These are phyloP conservation scores for Porphyrio hochstetteri DNA, from an alignment of 2,113 vertebrate species.

Conservation along the genomic window DNA sequence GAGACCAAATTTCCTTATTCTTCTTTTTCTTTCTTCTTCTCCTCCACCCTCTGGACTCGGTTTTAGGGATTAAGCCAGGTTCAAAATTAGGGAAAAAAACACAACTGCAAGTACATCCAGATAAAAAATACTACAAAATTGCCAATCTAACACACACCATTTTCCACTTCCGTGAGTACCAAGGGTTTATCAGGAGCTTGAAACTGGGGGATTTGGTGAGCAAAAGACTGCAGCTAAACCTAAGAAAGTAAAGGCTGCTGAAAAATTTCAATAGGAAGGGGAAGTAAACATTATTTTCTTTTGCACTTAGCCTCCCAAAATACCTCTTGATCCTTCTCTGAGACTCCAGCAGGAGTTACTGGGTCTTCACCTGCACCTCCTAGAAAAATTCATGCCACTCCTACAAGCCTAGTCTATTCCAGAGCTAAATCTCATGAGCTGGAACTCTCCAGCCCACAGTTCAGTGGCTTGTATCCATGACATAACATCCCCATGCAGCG, in stretches of 20 bases:
- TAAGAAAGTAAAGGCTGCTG: neutral
- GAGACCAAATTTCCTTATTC: too few relatives aligned
- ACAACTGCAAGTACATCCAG: neutral
- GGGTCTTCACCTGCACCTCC: neutral
- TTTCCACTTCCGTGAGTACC: neutral
- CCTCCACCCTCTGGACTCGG: too few relatives aligned
- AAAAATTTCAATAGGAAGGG: neutral
- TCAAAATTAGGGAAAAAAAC: neutral
- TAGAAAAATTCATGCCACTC: neutral
- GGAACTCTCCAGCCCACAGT: neutral
- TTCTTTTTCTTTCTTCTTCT: too few relatives aligned
- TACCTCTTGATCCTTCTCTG: neutral
- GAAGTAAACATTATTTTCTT: neutral
- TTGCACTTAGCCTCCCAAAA: neutral
- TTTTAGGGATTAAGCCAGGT: neutral
- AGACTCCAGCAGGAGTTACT: neutral
- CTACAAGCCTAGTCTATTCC: neutral
- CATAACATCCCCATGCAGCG: too few relatives aligned
- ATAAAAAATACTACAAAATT: neutral
- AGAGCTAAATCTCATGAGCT: neutral
- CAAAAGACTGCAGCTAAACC: neutral
- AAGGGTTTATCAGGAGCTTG: neutral
- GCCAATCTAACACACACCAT: neutral
- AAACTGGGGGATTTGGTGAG: neutral
- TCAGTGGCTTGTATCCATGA: neutral